phyloP scores from a whole-genome alignment of 2,113 vertebrate genomes.

The Diphyllodes magnificus region DNA sequence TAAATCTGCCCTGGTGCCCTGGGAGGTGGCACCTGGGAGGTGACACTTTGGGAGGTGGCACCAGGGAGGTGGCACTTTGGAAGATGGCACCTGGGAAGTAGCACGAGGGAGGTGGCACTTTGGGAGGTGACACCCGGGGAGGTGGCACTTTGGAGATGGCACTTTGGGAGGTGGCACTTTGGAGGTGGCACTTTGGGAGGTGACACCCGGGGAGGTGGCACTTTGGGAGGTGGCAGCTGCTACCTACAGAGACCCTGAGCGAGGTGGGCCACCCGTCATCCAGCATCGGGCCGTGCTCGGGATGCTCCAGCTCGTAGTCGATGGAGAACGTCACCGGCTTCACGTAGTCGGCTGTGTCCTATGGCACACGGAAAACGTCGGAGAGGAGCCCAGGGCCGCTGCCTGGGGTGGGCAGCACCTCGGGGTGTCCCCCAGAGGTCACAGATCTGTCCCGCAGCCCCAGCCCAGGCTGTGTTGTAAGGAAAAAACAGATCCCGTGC shows the following conservation, averaged over 20 bases:
- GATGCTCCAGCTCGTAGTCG: conserved; percentile 78
- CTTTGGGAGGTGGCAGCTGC: background rate
- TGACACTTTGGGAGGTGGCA: background rate
- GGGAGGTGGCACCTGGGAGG: too few species aligned
- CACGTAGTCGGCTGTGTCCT: conserved; percentile 94
- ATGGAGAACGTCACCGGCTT: conserved; percentile 87
- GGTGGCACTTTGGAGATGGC: too few species aligned
- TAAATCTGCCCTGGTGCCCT: rapidly evolving
- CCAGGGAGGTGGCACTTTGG: too few species aligned
- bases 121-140: too few species aligned
- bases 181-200: too few species aligned
- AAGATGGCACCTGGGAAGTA: background rate
- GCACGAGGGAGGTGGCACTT: too few species aligned
- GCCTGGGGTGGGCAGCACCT: background rate
- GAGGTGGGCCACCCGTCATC: conserved; percentile 90
- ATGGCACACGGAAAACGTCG: rapidly evolving
- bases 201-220: too few species aligned
- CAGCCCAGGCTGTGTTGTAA: rapidly evolving
- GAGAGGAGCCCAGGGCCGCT: background rate
- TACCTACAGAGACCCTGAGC: conserved; percentile 79
- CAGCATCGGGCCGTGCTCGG: conserved; percentile 75
- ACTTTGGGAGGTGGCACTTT: too few species aligned
- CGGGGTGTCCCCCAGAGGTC: background rate
- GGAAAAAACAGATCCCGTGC: rapidly evolving
- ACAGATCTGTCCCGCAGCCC: background rate